These are phyloP conservation scores for Halocynthia roretzi DNA, from an alignment of 23 tunicate genomes.

Conservation along the genomic window DNA sequence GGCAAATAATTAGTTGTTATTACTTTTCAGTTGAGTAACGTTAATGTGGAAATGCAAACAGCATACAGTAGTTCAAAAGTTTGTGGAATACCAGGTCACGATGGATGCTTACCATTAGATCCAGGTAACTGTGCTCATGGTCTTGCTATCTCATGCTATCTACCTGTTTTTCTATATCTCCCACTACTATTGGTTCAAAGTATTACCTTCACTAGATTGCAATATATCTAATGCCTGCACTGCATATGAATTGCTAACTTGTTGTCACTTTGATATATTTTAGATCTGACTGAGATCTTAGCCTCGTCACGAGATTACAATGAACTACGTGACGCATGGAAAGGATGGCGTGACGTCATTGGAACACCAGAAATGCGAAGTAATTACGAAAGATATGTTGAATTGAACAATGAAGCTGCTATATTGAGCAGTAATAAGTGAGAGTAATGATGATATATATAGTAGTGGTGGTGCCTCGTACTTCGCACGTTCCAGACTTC, in stretches of 20 bases:
- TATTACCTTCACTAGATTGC: too few relatives aligned
- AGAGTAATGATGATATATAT: too few relatives aligned
- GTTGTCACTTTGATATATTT: slow-evolving; percentile 3
- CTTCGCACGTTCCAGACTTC: too few relatives aligned
- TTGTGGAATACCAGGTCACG: slow-evolving; percentile 30
- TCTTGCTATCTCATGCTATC: too few relatives aligned
- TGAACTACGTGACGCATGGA: slow-evolving; percentile 64
- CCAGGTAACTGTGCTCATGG: slow-evolving; percentile 42
- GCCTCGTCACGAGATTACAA: slow-evolving; percentile 74
- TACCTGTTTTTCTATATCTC: too few relatives aligned
- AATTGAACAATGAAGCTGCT: slow-evolving; percentile 72
- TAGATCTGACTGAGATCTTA: slow-evolving; percentile 72
- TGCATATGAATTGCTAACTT: too few relatives aligned
- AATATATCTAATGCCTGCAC: too few relatives aligned
- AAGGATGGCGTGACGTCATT: slow-evolving; percentile 84
- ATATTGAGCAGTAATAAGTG: slow-evolving; percentile 54
- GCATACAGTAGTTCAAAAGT: slow-evolving; percentile 71
- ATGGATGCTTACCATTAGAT: slow-evolving; percentile 57
- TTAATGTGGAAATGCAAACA: slow-evolving; percentile 50
- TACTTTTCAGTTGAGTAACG: slow-evolving; percentile 34
- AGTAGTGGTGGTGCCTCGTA: too few relatives aligned
- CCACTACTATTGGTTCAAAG: too few relatives aligned
- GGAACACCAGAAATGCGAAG: slow-evolving; percentile 59
- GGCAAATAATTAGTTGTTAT: neutral
- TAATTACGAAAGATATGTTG: slow-evolving; percentile 55